Evolutionary conservation across 2,888 invertebrate species (phyloP).

Genomic region (Aproaerema taeniolella): DNA sequence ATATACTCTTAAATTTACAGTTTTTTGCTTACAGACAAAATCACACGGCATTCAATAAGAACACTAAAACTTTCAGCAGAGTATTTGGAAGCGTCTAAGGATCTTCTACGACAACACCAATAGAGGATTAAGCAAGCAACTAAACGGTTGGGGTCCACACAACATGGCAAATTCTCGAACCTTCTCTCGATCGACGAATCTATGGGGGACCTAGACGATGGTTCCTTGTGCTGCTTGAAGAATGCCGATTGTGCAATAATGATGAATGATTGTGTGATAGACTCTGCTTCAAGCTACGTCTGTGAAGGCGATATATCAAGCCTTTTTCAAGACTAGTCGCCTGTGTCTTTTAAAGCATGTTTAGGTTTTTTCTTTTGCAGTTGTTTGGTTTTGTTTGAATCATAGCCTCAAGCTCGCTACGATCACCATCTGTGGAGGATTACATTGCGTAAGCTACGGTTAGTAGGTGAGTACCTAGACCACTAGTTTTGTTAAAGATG

Average conservation of each 20-base stretch:
- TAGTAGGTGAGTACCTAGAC: constrained; percentile 49
- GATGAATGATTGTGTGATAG: constrained; percentile 50
- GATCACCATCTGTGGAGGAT: constrained; percentile 78
- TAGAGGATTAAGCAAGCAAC: constrained; percentile 39
- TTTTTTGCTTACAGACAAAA: no score
- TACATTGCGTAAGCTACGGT: constrained; percentile 71
- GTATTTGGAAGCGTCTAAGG: constrained; percentile 7
- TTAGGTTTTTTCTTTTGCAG: constrained; percentile 78
- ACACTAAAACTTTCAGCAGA: no score
- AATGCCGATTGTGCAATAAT: constrained; percentile 56
- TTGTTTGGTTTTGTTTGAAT: constrained; percentile 78
- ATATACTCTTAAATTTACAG: no score
- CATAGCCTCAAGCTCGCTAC: constrained; percentile 78
- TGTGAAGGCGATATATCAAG: constrained; percentile 72
- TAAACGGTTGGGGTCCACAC: constrained; percentile 38
- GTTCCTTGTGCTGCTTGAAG: constrained; percentile 65
- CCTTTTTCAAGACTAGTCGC: constrained; percentile 62
- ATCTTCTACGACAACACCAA: constrained; percentile 36
- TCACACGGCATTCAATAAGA: no score
- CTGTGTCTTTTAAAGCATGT: constrained; percentile 74
- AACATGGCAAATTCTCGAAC: constrained; percentile 54
- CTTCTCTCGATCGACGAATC: constrained; percentile 57
- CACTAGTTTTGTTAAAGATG: constrained; percentile 1
- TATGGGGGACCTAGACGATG: constrained; percentile 58
- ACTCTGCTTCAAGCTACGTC: constrained; percentile 62